Evolutionary conservation across 92 coral and sea anemone species (phyloP).

Genomic region (Phymanthus crucifer): DNA sequence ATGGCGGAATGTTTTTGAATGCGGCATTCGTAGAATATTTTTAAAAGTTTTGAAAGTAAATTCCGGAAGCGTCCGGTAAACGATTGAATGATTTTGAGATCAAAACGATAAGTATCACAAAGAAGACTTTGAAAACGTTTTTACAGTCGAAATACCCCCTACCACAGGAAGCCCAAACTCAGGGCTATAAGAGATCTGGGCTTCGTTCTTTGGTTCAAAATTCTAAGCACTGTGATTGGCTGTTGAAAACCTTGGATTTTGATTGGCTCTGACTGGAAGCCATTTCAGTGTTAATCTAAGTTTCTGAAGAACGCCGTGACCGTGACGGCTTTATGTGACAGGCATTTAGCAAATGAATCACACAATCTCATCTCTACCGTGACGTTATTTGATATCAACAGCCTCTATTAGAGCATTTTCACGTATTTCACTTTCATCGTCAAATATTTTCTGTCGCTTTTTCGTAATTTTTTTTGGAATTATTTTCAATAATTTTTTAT

Average conservation of each 20-base stretch:
- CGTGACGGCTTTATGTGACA: not conserved
- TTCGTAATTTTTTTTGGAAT: too few species aligned
- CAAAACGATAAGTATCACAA: not conserved
- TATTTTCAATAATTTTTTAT: too few species aligned
- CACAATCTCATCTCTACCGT: too few species aligned
- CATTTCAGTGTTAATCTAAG: not conserved
- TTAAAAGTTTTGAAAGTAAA: not conserved
- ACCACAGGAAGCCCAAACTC: too few species aligned
- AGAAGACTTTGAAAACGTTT: not conserved
- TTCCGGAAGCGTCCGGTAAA: conserved; percentile 5
- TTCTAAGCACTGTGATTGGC: not conserved
- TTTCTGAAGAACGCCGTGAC: not conserved
- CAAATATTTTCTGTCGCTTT: too few species aligned
- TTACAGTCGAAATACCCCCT: not conserved
- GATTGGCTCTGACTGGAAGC: not conserved
- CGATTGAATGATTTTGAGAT: conserved; percentile 1
- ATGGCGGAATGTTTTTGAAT: not conserved
- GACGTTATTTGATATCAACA: too few species aligned
- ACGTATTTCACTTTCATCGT: too few species aligned
- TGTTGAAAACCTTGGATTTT: not conserved
- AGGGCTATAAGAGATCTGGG: too few species aligned
- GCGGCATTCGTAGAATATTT: not conserved
- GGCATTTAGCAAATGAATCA: too few species aligned
- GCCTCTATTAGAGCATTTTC: too few species aligned
- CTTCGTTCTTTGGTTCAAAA: too few species aligned